These are phyloP conservation scores for Drosophila prostipennis DNA, from an alignment of 2,888 invertebrate species.

Conservation along the genomic window DNA sequence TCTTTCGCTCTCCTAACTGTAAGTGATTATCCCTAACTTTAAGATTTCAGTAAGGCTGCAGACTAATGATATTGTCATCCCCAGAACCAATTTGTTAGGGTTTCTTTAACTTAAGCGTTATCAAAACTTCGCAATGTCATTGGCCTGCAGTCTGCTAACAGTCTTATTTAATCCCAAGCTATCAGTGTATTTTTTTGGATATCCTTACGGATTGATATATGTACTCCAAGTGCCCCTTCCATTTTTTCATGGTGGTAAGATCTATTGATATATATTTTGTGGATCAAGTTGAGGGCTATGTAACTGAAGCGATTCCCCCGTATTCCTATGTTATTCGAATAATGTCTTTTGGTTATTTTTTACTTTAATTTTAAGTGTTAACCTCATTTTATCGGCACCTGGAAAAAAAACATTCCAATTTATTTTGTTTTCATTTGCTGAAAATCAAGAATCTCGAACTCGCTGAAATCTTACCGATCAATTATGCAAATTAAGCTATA, in stretches of 20 bases:
- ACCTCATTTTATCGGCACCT: conserved; percentile 37
- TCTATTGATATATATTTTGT: conserved; percentile 16
- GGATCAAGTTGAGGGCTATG: conserved; percentile 32
- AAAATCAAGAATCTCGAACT: conserved; percentile 30
- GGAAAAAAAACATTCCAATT: conserved; percentile 52
- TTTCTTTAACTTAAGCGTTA: conserved; percentile 21
- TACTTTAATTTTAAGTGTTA: conserved; percentile 60
- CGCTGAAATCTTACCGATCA: conserved; percentile 21
- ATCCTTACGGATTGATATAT: conserved; percentile 3
- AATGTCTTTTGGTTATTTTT: conserved; percentile 24
- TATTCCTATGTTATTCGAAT: conserved; percentile 8
- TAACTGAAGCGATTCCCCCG: conserved; percentile 28
- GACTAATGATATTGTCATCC: conserved; percentile 7
- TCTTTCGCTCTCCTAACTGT: conserved; percentile 18
- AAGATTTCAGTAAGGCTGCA: conserved; percentile 10
- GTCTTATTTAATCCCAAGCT: conserved; percentile 5
- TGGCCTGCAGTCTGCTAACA: conserved; percentile 9
- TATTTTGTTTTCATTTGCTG: conserved; percentile 33
- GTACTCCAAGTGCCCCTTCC: conserved; percentile 49
- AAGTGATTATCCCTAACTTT: conserved; percentile 9
- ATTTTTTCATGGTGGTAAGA: conserved; percentile 40
- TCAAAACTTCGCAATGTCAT: neutral
- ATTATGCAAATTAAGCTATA: neutral
- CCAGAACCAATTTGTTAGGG: conserved; percentile 35
- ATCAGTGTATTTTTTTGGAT: conserved; percentile 17